Percentiles rank a stretch among this genome's conserved stretches.
Conservation (phyloP, 30 jellyfish, hydroid and myxozoan genomes). For the Calvadosia cruxmelitensis region DNA sequence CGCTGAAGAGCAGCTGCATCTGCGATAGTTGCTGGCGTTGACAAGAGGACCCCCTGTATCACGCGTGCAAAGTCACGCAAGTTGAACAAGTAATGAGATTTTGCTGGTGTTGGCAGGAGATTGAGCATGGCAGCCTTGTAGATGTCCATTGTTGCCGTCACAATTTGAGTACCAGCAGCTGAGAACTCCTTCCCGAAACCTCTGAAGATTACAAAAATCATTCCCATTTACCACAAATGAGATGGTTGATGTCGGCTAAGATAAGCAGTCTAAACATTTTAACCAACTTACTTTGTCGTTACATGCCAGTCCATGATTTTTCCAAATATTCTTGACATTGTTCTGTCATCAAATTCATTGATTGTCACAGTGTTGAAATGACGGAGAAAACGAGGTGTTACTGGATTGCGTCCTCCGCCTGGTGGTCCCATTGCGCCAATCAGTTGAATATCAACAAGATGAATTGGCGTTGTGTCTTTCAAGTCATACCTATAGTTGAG, state of each 20-base stretch:
- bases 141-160: constrained; percentile 85
- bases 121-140: constrained; percentile 74
- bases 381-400: constrained; percentile 93
- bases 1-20: constrained; percentile 59
- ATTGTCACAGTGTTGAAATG: constrained; percentile 87
- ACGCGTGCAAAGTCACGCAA: constrained; percentile 94
- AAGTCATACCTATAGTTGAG: constrained; percentile 62
- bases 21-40: constrained; percentile 58
- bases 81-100: constrained; percentile 90
- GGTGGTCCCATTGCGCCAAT: constrained; percentile 99
- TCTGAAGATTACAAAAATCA: constrained; percentile 17
- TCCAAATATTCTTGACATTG: constrained; percentile 79
- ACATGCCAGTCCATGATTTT: constrained; percentile 95
- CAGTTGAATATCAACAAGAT: constrained; percentile 81
- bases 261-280: not conserved
- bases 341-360: constrained; percentile 72
- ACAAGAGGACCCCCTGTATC: constrained; percentile 73
- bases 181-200: constrained; percentile 53
- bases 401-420: constrained; percentile 98
- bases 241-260: not conserved
- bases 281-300: constrained; percentile 50
- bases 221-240: too few relatives aligned
- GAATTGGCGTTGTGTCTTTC: constrained; percentile 94
- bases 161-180: constrained; percentile 51
- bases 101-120: constrained; percentile 97